phyloP scores from a whole-genome alignment of 2,888 invertebrate genomes.

The Drosophila anomalipes region DNA sequence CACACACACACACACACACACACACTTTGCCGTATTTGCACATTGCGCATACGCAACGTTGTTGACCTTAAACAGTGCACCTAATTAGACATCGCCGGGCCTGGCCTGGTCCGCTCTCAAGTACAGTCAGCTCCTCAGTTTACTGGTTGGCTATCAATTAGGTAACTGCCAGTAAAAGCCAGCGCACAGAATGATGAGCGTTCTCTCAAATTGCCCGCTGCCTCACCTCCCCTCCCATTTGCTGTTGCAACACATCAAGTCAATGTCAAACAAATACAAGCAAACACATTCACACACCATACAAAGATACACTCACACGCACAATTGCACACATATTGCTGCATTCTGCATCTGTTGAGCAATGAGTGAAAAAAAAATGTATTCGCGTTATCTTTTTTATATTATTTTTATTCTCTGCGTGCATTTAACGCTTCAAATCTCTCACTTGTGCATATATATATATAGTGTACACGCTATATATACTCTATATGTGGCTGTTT shows the following conservation, averaged over 20 bases:
- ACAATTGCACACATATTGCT: slow-evolving; percentile 16
- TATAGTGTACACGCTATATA: background rate
- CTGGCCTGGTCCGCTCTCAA: slow-evolving; percentile 25
- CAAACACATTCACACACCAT: background rate
- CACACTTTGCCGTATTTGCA: slow-evolving; percentile 59
- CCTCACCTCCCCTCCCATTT: background rate
- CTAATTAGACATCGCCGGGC: slow-evolving; percentile 56
- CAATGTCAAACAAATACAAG: slow-evolving; percentile 58
- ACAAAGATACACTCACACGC: background rate
- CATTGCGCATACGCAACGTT: slow-evolving; percentile 76
- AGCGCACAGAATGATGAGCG: slow-evolving; percentile 37
- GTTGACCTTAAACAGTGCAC: slow-evolving; percentile 60
- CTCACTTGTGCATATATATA: slow-evolving; percentile 10
- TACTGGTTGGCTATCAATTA: slow-evolving; percentile 78
- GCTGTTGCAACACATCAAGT: slow-evolving; percentile 50
- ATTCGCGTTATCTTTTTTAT: slow-evolving; percentile 24
- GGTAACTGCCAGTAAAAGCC: slow-evolving; percentile 37
- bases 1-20: slow-evolving; percentile 2
- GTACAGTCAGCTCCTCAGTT: slow-evolving; percentile 47
- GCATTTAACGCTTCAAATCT: slow-evolving; percentile 31
- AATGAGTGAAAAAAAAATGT: slow-evolving; percentile 23
- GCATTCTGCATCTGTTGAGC: slow-evolving; percentile 44
- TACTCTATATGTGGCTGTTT: slow-evolving; percentile 35
- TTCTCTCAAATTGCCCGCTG: slow-evolving; percentile 6
- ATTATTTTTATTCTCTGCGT: slow-evolving; percentile 1